phyloP scores from a whole-genome alignment of 2,113 vertebrate genomes.

The Girardinichthys multiradiatus region DNA sequence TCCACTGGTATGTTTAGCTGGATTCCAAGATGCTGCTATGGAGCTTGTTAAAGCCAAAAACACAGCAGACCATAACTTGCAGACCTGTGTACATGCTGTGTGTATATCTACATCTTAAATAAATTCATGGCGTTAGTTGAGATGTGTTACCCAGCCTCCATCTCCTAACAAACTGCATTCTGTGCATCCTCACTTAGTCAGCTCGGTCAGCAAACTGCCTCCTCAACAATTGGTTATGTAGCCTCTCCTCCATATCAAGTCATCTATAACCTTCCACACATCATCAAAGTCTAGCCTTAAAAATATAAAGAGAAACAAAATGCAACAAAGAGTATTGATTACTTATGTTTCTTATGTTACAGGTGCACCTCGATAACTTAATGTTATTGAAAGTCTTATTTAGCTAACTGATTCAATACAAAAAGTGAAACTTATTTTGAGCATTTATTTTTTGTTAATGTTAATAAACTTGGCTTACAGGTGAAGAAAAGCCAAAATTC shows the following conservation, averaged over 20 bases:
- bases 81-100: background rate
- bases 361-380: background rate
- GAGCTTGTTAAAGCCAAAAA: background rate
- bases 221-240: too few species aligned
- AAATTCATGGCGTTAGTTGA: too few species aligned
- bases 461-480: background rate
- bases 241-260: too few species aligned
- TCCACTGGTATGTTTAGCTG: background rate
- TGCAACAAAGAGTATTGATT: background rate
- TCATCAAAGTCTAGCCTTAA: background rate
- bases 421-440: background rate
- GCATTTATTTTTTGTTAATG: background rate
- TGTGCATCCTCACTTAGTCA: too few species aligned
- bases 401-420: background rate
- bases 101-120: background rate
- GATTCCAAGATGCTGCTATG: background rate
- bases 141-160: too few species aligned
- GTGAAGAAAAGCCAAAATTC: background rate
- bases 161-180: too few species aligned
- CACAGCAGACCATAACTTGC: background rate
- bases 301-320: too few species aligned
- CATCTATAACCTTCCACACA: too few species aligned
- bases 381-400: background rate
- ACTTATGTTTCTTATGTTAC: background rate
- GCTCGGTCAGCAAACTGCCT: too few species aligned